Base-by-base conservation (phyloP, 2,888 invertebrate species). In the Hemaris fuciformis region DNA sequence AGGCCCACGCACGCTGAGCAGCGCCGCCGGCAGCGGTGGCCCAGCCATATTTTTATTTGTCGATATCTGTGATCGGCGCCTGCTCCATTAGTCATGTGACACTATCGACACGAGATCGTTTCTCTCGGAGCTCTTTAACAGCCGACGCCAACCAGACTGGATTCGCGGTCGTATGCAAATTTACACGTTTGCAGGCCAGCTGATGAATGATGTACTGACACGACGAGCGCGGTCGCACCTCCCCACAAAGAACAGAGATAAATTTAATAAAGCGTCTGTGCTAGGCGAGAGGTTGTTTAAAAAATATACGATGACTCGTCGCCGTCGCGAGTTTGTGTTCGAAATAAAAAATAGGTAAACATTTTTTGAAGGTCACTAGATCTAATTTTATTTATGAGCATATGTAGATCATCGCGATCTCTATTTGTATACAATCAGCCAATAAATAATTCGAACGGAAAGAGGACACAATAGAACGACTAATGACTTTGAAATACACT, bases 81-180 rank as follows among this genome's bases (percentile, higher is more conserved):
- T 83, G 87, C 85, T 86, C 91, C 91, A 91, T 91, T 92, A 91
- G 89, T 92, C 91, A 91, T 87, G 85, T 91, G 91, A 91, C 91
- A 90, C 81, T 91, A 91, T 91, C 91, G 88, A 89, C 87, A 84
- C 79, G 82, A 85, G 84, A 91, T 91, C 91, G 83, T 76, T 80
- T 83, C 86, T 84, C 85, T 80, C 80, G 81, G 80, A 80, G 78
- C 81, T 85, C 80, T 88, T 87, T 87, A 87, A 87, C 84, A 84
- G 71, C 81, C 83, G 85, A 81, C 81, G 85, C 83, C 83, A 75
- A 81, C 81, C 72, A 80, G 81, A 80, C 80, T 80, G 76, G 76
- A 81, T 79, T 76, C 76, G 81, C 80, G 71, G 77, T 76, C 79
- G 76, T 81, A 87, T 89, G 89, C 84, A 87, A 87, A 89, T 88